These are phyloP conservation scores for Megalopta genalis DNA, from an alignment of 1,140 invertebrate species.

Conservation along the genomic window DNA sequence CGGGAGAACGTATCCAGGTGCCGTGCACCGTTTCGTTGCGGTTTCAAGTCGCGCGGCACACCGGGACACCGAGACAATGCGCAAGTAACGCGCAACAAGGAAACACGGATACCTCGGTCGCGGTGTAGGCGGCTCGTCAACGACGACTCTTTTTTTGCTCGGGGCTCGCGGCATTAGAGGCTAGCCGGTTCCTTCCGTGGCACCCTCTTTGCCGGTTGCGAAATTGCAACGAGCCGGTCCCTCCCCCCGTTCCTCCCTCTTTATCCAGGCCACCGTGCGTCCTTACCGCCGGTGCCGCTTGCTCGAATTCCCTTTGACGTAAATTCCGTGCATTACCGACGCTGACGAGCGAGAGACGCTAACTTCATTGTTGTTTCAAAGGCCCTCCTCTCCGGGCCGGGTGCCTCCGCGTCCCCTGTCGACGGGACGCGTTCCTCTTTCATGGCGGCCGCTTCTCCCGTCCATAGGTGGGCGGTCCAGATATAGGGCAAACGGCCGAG, in stretches of 20 bases:
- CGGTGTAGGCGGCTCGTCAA: neutral
- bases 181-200: neutral
- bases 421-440: constrained; percentile 41
- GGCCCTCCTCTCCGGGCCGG: constrained; percentile 58
- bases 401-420: constrained; percentile 34
- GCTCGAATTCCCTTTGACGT: constrained; percentile 76
- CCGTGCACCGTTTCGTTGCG: no score
- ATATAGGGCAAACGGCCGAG: constrained; percentile 57
- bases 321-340: constrained; percentile 75
- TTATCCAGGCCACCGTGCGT: constrained; percentile 25
- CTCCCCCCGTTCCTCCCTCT: constrained; percentile 46
- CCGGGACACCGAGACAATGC: neutral
- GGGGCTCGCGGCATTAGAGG: neutral
- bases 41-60: neutral
- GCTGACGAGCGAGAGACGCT: constrained; percentile 74
- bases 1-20: no score
- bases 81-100: neutral
- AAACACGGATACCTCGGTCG: neutral
- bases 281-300: constrained; percentile 49
- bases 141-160: constrained; percentile 1
- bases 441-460: constrained; percentile 25
- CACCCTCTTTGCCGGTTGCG: constrained; percentile 11
- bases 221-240: constrained; percentile 47
- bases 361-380: constrained; percentile 79
- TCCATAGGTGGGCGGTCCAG: constrained; percentile 59